Evolutionary conservation across 2,113 vertebrate genomes (phyloP), one percentile per base, ranked within the genome.

Genomic region (Perognathus longimembris): DNA sequence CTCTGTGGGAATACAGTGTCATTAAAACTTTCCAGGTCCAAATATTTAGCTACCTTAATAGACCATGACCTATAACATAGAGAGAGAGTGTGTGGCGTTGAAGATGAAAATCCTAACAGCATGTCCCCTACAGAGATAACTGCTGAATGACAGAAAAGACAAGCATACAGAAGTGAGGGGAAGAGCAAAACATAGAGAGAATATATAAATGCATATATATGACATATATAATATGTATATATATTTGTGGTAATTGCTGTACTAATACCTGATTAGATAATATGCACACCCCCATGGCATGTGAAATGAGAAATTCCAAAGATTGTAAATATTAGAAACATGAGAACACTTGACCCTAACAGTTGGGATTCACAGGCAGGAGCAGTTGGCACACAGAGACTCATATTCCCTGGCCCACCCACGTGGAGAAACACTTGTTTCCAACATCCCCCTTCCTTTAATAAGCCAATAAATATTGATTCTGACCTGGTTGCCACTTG

Each of bases 391-490:
- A 94, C 26, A 74, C 73, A 86, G 3, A 90, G 78, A 89, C 79
- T 90, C 71, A 4, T 42, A 92, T 92, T 83, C 77, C 69, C 67
- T 91, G 66, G 91, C 95, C 93, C 88, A 83, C 95, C 94, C 74
- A 70, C 7, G 11, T 32, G 22, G 86, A 83, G 61, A 93, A 30
- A 87, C 50, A 17, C 89, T 92, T 50, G 74, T 89, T 94, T 82
- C 91, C 87, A 74, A 54, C 87, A 88, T 54, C 87, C 45, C 80
- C 57, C 82, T 88, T 91, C 83, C 85, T 89, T 96, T 96, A 97
- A 94, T 97, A 96, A 97, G 93, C 94, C 97, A 97, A 97, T 96
- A 97, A 96, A 96, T 97, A 97, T 96, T 97, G 97, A 97, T 97
- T 97, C 91, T 94, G 96, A 97, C 97, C 97, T 88, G 85, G 89